A percentile compares a stretch with the other conserved stretches of the same genome.
Conservation (phyloP, 2,888 invertebrate genomes). For the Brachynemurus nebulosus region DNA sequence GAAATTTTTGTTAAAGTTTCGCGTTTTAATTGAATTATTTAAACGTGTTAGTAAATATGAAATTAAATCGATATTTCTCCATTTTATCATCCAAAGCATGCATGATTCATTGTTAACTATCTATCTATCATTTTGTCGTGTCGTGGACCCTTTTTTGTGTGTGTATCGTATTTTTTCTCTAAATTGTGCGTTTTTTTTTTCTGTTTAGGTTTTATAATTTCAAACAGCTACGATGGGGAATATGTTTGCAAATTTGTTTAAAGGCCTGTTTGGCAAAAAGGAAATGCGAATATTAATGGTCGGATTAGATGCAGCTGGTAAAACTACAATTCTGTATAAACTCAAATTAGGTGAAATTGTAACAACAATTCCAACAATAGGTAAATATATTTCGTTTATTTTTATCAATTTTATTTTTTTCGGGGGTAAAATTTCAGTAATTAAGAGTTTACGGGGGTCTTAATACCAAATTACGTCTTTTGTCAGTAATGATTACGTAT, state of each 20-base stretch:
- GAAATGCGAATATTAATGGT: slow-evolving; percentile 99
- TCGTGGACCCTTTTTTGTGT: too few species aligned
- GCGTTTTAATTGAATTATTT: too few species aligned
- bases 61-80: too few species aligned
- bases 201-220: slow-evolving; percentile 19
- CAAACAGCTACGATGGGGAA: slow-evolving; percentile 80
- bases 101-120: slow-evolving; percentile 1
- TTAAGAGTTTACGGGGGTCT: too few species aligned
- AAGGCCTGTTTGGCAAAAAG: slow-evolving; percentile 99
- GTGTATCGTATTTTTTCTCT: neutral
- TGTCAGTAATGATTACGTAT: too few species aligned
- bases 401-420: too few species aligned
- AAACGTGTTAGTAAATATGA: too few species aligned
- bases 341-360: slow-evolving; percentile 99
- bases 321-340: slow-evolving; percentile 99
- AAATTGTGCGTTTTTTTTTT: neutral
- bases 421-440: too few species aligned
- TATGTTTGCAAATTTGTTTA: slow-evolving; percentile 93
- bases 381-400: slow-evolving; percentile 44
- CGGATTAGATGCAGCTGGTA: slow-evolving; percentile 98
- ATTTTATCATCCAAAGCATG: neutral
- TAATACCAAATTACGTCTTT: too few species aligned
- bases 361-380: slow-evolving; percentile 99
- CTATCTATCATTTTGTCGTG: too few species aligned
- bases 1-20: too few species aligned